Percentiles rank a stretch among this genome's conserved stretches.
phyloP scores from a whole-genome alignment of 2,113 vertebrate genomes.

The Labeo rohita region DNA sequence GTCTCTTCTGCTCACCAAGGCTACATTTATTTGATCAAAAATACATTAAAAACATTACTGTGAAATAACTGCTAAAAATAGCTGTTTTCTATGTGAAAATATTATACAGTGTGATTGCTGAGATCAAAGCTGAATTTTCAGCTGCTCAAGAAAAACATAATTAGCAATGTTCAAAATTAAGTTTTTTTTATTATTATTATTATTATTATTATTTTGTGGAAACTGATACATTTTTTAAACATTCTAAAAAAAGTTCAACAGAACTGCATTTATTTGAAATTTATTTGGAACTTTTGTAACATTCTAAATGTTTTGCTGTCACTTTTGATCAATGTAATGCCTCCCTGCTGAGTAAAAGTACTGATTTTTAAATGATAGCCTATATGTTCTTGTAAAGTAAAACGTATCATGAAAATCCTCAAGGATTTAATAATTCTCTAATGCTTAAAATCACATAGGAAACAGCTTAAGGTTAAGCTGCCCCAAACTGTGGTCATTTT shows the following conservation, averaged over 20 bases:
- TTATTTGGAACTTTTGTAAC: background rate
- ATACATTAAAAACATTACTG: too few species aligned
- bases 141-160: too few species aligned
- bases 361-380: background rate
- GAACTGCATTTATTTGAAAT: background rate
- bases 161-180: too few species aligned
- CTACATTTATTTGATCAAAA: too few species aligned
- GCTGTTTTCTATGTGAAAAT: background rate
- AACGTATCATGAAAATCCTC: background rate
- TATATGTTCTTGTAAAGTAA: background rate
- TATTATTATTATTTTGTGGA: too few species aligned
- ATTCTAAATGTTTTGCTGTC: background rate
- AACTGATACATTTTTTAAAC: background rate
- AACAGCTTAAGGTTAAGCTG: background rate
- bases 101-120: background rate
- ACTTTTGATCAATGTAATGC: background rate
- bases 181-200: too few species aligned
- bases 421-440: background rate
- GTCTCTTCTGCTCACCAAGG: too few species aligned
- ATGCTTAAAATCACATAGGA: background rate
- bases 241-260: background rate
- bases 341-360: background rate
- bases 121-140: background rate
- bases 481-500: background rate
- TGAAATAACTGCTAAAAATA: too few species aligned